Percentiles rank a stretch among this genome's conserved stretches.
Evolutionary conservation across 2,888 invertebrate genomes (phyloP).

Genomic region (Thereva nobilitata): DNA sequence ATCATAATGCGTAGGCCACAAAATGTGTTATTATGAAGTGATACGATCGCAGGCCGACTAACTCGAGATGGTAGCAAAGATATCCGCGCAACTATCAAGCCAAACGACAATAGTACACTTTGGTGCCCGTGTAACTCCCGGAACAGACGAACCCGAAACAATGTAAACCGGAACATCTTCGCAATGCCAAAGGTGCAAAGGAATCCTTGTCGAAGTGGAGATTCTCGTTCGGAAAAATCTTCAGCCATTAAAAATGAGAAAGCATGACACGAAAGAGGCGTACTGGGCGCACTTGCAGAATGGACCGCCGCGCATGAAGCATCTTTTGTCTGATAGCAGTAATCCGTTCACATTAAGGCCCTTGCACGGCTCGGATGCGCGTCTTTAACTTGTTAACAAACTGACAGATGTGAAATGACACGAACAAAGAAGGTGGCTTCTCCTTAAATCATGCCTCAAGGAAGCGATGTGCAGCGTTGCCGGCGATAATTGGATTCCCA

Average conservation of each 20-base stretch:
- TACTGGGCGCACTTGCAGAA: constrained; percentile 2
- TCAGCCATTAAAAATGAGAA: constrained; percentile 20
- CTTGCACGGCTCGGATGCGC: constrained; percentile 13
- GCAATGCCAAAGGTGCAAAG: constrained; percentile 10
- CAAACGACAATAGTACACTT: not conserved
- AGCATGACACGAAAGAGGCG: constrained; percentile 14
- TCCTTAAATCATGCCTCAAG: constrained; percentile 29
- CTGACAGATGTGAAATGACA: constrained; percentile 31
- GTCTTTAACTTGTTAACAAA: constrained; percentile 32
- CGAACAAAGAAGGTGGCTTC: constrained; percentile 31
- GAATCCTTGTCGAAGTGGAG: not conserved
- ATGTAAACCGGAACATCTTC: constrained; percentile 14
- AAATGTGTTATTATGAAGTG: too few relatives aligned
- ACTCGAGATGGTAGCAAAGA: not conserved
- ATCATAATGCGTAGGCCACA: too few relatives aligned
- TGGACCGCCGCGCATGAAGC: not conserved
- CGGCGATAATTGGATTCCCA: constrained; percentile 30
- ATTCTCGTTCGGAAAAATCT: constrained; percentile 1
- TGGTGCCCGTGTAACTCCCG: constrained; percentile 3
- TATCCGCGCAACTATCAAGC: constrained; percentile 1
- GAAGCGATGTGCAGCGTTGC: constrained; percentile 8
- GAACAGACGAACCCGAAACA: constrained; percentile 17
- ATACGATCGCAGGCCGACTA: too few relatives aligned
- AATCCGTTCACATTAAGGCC: not conserved
- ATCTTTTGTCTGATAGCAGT: constrained; percentile 1